These are phyloP conservation scores for Cephonodes hylas DNA, from an alignment of 2,888 invertebrate genomes.

Conservation along the genomic window DNA sequence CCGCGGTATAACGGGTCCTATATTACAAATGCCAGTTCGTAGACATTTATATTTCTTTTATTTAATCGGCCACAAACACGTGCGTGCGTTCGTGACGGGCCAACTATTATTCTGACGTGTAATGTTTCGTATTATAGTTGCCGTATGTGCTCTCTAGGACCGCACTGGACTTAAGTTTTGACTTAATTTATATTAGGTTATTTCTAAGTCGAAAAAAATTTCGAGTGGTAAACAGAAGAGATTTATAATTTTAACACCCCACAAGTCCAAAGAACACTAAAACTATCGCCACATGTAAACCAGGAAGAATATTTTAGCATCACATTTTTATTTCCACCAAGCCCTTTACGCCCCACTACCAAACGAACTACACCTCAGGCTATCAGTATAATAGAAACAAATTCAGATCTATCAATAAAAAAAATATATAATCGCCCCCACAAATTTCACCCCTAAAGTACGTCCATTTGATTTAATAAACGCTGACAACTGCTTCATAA, in stretches of 20 bases:
- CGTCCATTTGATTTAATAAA: background rate
- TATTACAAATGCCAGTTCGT: constrained; percentile 3
- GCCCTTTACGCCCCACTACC: too few species aligned
- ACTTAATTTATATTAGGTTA: too few species aligned
- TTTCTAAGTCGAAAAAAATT: too few species aligned
- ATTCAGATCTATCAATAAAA: background rate
- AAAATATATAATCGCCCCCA: background rate
- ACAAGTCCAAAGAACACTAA: too few species aligned
- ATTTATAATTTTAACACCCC: too few species aligned
- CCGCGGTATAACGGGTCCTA: background rate
- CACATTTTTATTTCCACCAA: too few species aligned
- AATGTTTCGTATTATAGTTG: background rate
- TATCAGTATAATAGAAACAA: background rate
- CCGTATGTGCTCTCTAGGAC: too few species aligned
- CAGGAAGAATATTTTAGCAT: too few species aligned
- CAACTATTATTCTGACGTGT: background rate
- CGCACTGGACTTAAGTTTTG: too few species aligned
- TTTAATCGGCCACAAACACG: constrained; percentile 5
- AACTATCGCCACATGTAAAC: too few species aligned
- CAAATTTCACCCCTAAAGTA: background rate
- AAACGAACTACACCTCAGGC: background rate
- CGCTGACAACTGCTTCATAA: background rate
- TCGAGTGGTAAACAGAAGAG: too few species aligned
- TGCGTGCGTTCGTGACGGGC: background rate
- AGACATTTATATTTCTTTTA: constrained; percentile 8